Evolutionary conservation across 2,113 vertebrate genomes (phyloP).

Genomic region (Strix uralensis): DNA sequence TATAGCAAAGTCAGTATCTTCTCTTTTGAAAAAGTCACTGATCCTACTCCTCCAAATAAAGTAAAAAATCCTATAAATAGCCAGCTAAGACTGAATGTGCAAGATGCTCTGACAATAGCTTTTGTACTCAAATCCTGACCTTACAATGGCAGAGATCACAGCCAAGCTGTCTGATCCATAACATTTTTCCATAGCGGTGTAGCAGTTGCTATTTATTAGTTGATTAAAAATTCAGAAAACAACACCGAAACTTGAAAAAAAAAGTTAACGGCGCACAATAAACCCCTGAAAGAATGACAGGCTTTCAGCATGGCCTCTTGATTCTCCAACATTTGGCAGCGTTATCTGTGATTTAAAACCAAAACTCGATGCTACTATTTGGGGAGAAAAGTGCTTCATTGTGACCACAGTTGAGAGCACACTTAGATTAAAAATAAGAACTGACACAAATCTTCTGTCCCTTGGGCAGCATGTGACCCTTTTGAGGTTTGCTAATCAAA

Average conservation of each 20-base stretch:
- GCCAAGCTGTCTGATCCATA: background rate
- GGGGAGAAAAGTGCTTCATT: background rate
- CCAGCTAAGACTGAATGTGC: background rate
- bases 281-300: background rate
- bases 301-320: background rate
- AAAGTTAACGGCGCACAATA: accelerated
- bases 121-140: background rate
- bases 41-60: background rate
- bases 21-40: background rate
- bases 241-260: background rate
- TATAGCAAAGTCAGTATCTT: background rate
- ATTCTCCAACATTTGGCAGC: background rate
- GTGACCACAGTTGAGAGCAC: background rate
- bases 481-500: constrained; percentile 8
- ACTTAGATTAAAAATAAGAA: background rate
- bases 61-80: background rate
- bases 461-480: background rate
- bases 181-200: background rate
- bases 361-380: background rate
- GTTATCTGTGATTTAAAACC: background rate
- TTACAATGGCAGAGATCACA: background rate
- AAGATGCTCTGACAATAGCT: background rate
- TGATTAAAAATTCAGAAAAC: background rate
- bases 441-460: background rate
- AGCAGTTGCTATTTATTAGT: background rate